These are phyloP conservation scores for Drosophila ogumai DNA, from an alignment of 1,140 invertebrate species.

Conservation along the genomic window DNA sequence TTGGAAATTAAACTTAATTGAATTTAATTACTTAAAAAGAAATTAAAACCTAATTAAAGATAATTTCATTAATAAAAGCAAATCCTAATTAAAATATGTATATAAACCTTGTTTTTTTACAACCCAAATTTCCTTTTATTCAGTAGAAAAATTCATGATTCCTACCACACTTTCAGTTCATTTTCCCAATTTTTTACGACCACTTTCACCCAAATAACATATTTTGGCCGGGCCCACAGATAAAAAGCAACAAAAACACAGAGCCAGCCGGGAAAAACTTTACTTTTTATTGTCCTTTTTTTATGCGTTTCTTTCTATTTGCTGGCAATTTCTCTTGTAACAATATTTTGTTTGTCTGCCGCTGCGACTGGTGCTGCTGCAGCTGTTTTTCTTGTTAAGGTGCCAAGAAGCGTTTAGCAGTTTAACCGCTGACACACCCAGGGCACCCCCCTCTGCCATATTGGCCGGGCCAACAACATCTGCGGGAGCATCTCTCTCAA, in stretches of 20 bases:
- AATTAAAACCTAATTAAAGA: not conserved
- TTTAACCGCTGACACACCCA: constrained; percentile 54
- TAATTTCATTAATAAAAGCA: not conserved
- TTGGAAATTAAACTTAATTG: not conserved
- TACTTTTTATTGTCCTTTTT: constrained; percentile 54
- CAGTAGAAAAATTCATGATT: constrained; percentile 25
- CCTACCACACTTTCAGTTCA: constrained; percentile 23
- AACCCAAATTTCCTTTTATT: constrained; percentile 13
- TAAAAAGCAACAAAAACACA: constrained; percentile 3
- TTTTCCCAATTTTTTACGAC: constrained; percentile 51
- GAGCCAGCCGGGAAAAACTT: constrained; percentile 28
- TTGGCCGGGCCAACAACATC: constrained; percentile 36
- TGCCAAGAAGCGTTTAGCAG: constrained; percentile 67
- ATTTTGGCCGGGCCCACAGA: constrained; percentile 33
- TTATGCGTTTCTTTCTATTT: constrained; percentile 59
- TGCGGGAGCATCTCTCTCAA: constrained; percentile 65
- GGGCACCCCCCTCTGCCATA: constrained; percentile 2
- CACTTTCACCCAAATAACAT: constrained; percentile 47
- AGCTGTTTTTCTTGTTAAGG: constrained; percentile 76
- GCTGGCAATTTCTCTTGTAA: constrained; percentile 66
- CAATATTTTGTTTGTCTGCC: constrained; percentile 69
- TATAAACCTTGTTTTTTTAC: constrained; percentile 14
- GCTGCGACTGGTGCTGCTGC: constrained; percentile 29
- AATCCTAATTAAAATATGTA: constrained; percentile 7
- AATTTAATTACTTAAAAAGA: not conserved